phyloP scores from a whole-genome alignment of 2,888 invertebrate species.

The Agonopterix arenella region DNA sequence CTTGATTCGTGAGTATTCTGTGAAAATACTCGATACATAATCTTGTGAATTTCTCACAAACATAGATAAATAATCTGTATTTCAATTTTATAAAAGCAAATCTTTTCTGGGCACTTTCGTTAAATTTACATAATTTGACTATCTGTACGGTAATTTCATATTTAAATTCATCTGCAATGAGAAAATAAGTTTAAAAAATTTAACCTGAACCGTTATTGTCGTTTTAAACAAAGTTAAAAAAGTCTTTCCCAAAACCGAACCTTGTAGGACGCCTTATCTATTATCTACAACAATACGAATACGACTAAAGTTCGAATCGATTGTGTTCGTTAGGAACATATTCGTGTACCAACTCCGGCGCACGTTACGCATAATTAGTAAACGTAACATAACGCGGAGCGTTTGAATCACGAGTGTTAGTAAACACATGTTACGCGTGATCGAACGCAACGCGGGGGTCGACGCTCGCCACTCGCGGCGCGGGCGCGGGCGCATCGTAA shows the following conservation, averaged over 20 bases:
- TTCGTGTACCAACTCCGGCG: background rate
- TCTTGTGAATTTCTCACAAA: constrained; percentile 1
- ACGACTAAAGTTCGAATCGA: too few species aligned
- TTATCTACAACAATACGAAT: too few species aligned
- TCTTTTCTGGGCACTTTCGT: too few species aligned
- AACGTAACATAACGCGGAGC: background rate
- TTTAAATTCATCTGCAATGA: too few species aligned
- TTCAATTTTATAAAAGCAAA: too few species aligned
- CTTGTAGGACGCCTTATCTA: background rate
- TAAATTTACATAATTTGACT: too few species aligned
- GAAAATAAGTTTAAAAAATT: too few species aligned
- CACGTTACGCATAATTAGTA: constrained; percentile 2
- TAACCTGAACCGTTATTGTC: too few species aligned
- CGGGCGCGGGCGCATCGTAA: background rate
- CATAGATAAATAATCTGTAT: too few species aligned
- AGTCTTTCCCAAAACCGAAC: background rate
- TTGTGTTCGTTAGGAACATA: too few species aligned
- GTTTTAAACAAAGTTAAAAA: too few species aligned
- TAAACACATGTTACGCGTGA: constrained; percentile 5
- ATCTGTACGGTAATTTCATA: too few species aligned
- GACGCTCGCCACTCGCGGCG: background rate
- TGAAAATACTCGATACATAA: background rate
- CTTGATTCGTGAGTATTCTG: constrained; percentile 4
- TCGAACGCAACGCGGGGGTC: background rate
- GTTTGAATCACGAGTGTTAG: constrained; percentile 1